phyloP scores from a whole-genome alignment of 1,140 invertebrate species.

The Liolophura sinensis region DNA sequence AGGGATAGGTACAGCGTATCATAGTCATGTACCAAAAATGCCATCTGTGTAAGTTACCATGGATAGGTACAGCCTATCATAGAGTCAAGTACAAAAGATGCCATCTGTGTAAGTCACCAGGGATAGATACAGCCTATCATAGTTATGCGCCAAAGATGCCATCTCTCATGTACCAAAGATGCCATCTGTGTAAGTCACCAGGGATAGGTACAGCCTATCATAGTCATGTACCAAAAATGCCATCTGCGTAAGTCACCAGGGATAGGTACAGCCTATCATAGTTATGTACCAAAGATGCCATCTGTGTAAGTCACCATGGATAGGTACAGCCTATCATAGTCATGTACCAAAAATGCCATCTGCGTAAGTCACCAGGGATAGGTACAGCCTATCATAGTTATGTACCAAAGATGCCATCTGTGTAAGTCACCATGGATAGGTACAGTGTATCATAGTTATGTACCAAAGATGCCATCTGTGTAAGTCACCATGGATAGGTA shows the following conservation, averaged over 20 bases:
- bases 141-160: slow-evolving; percentile 97
- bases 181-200: not conserved
- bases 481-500: slow-evolving; percentile 28
- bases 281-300: not conserved
- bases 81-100: not conserved
- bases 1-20: slow-evolving; percentile 93
- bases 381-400: not conserved
- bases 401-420: not conserved
- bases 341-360: slow-evolving; percentile 98
- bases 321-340: slow-evolving; percentile 95
- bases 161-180: slow-evolving; percentile 67
- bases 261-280: not conserved
- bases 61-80: not conserved
- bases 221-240: slow-evolving; percentile 98
- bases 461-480: slow-evolving; percentile 97
- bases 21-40: slow-evolving; percentile 98
- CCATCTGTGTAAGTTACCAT: slow-evolving; percentile 72
- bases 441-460: slow-evolving; percentile 96
- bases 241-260: slow-evolving; percentile 71
- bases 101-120: not conserved
- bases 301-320: no score
- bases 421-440: no score
- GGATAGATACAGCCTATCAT: slow-evolving; percentile 97
- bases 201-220: slow-evolving; percentile 94
- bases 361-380: slow-evolving; percentile 63